Evolutionary conservation across 1,140 invertebrate species (phyloP).

Genomic region (Drosophila hydei): DNA sequence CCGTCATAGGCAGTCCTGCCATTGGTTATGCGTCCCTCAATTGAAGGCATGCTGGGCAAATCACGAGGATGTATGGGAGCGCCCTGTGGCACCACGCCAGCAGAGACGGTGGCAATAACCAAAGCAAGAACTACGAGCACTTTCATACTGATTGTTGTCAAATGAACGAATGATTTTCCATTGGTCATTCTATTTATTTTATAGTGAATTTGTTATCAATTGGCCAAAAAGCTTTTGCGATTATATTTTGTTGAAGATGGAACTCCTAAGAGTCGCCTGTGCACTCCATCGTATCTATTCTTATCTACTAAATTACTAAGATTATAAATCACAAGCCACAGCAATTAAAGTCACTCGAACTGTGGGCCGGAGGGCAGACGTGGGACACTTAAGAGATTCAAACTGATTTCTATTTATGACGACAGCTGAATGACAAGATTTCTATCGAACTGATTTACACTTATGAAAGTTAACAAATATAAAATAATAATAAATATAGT

Average conservation of each 20-base stretch:
- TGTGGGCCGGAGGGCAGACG: conserved; percentile 20
- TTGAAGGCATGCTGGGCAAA: conserved; percentile 35
- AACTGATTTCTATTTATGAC: conserved; percentile 45
- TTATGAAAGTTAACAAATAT: not conserved
- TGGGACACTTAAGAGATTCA: conserved; percentile 24
- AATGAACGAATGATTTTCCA: conserved; percentile 51
- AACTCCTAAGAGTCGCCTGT: not conserved
- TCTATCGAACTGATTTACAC: conserved; percentile 6
- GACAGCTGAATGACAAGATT: conserved; percentile 10
- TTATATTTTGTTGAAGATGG: not conserved
- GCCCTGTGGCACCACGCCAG: conserved; percentile 53
- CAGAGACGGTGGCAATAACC: conserved; percentile 67
- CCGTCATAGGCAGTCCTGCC: conserved; percentile 64
- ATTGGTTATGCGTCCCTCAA: conserved; percentile 79
- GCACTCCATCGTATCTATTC: not conserved
- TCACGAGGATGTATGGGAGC: conserved; percentile 57
- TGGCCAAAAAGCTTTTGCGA: conserved; percentile 2
- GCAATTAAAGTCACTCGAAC: conserved; percentile 52
- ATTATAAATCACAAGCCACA: conserved; percentile 38
- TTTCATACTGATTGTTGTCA: conserved; percentile 67
- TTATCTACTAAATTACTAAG: conserved; percentile 28
- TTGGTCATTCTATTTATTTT: conserved; percentile 6
- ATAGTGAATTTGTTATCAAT: conserved; percentile 43
- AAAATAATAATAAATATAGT: too few species aligned
- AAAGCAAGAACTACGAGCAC: conserved; percentile 70